Evolutionary conservation across 2,797 vertebrate species (phyloP), one percentile per base, ranked within the genome.

Genomic region (Sternotherus odoratus): DNA sequence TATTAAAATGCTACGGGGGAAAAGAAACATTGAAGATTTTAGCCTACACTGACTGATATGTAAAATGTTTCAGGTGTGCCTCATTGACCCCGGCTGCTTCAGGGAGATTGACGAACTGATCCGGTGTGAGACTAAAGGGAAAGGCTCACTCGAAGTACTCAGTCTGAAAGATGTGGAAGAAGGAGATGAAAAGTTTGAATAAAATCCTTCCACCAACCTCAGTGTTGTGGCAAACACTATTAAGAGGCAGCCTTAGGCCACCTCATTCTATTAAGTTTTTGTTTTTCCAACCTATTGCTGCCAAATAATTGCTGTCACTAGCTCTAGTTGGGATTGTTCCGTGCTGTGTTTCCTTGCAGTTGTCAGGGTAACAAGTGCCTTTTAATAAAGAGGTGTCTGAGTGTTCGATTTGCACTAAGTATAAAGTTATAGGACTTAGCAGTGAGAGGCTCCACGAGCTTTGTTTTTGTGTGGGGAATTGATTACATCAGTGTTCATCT

Each of bases 71-170:
- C 98, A 99, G 99, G 98, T 99, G 63, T 99, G 99, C 96, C 98
- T 99, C 86, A 98, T 99, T 80, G 99, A 99, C 96, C 99, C 99
- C 0, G 99, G 99, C 96, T 99, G 99, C 98, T 99, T 98, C 98
- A 98, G 99, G 88, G 99, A 99, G 97, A 99, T 99, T 0, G 99
- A 99, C n/a, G 99, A 99, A 96, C 97, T 99, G 94, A 98, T 99
- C 91, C 98, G 99, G 89, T 99, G 99, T 2, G 99, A 99, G 98
- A 99, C 99, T 0, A 99, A 98, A 98, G 99, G 99, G 89, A 98
- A 97, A 79, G 99, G 99, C 17, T 98, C 98, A 0, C 97, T 99
- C 97, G 99, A 99, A 97, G 99, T 99, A 36, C 98, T 99, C 90
- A 99, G 95, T 80, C 97, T 99, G 97, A 99, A 99, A 95, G 99